Conservation (phyloP, 2,797 vertebrate species). For the Discoglossus pictus region DNA sequence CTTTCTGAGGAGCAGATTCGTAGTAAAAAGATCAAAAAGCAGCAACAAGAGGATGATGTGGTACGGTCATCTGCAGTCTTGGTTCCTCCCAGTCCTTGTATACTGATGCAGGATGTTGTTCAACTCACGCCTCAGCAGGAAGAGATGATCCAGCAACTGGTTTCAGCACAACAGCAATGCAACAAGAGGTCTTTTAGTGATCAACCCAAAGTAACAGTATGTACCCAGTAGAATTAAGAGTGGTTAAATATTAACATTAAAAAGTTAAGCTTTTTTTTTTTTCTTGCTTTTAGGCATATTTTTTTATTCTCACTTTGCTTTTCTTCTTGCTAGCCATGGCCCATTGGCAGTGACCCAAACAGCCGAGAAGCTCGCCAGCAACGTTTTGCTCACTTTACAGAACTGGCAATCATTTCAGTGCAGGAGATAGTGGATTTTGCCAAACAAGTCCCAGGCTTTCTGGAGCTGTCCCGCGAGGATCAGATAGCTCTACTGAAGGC, state of each 20-base stretch:
- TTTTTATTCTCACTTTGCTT: neutral
- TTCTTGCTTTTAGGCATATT: neutral
- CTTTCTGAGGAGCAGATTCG: conserved; percentile 67
- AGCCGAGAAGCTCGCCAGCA: conserved; percentile 65
- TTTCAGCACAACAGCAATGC: conserved; percentile 64
- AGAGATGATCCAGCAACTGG: conserved; percentile 66
- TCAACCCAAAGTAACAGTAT: conserved; percentile 69
- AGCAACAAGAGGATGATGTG: conserved; percentile 58
- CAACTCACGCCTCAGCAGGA: conserved; percentile 60
- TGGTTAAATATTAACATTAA: neutral
- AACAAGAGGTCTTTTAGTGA: conserved; percentile 69
- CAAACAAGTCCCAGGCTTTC: conserved; percentile 67
- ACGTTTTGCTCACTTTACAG: conserved; percentile 67
- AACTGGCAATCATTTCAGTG: conserved; percentile 68
- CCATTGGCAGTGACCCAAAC: conserved; percentile 65
- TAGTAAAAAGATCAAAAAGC: conserved; percentile 64
- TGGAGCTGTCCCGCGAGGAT: conserved; percentile 64
- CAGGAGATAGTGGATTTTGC: conserved; percentile 69
- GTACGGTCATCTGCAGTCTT: conserved; percentile 34
- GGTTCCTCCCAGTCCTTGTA: conserved; percentile 42
- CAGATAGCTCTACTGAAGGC: conserved; percentile 64
- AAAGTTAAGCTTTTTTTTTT: too few species aligned
- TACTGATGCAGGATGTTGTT: conserved; percentile 30
- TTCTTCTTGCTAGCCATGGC: conserved; percentile 61
- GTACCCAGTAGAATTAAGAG: neutral